Evolutionary conservation across 2,888 invertebrate genomes (phyloP).

Genomic region (Chymomyza amoena): DNA sequence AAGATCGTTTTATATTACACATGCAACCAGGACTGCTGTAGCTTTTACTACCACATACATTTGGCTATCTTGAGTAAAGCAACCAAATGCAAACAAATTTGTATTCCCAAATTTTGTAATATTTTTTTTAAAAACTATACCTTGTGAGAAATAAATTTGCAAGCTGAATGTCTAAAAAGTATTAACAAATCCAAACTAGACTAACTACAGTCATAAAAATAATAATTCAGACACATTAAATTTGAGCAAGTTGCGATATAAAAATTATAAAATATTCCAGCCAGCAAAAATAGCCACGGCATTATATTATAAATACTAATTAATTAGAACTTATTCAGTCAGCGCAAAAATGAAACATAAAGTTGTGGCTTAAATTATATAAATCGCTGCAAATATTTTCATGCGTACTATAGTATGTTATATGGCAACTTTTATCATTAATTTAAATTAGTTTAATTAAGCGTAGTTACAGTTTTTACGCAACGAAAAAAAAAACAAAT

Average conservation of each 20-base stretch:
- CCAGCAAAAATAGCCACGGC: not conserved
- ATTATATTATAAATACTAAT: conserved; percentile 11
- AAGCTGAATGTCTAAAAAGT: too few relatives aligned
- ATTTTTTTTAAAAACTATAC: too few relatives aligned
- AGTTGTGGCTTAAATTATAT: not conserved
- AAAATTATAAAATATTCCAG: not conserved
- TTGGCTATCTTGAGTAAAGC: too few relatives aligned
- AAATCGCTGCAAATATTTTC: not conserved
- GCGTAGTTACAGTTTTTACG: conserved; percentile 21
- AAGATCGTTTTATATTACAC: too few relatives aligned
- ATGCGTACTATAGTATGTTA: conserved; percentile 1
- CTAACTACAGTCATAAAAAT: not conserved
- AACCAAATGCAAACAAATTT: too few relatives aligned
- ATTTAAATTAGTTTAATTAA: conserved; percentile 46
- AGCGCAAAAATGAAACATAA: conserved; percentile 14
- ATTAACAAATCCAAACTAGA: too few relatives aligned
- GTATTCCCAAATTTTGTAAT: too few relatives aligned
- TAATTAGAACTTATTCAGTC: conserved; percentile 11
- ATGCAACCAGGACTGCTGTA: too few relatives aligned
- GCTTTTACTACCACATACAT: too few relatives aligned
- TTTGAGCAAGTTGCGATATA: not conserved
- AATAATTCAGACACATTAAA: conserved; percentile 21
- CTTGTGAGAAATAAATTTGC: too few relatives aligned
- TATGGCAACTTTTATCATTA: conserved; percentile 21
- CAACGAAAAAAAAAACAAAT: conserved; percentile 35